Evolutionary conservation across 1,140 invertebrate species (phyloP).

Genomic region (Drosophila setifemur): DNA sequence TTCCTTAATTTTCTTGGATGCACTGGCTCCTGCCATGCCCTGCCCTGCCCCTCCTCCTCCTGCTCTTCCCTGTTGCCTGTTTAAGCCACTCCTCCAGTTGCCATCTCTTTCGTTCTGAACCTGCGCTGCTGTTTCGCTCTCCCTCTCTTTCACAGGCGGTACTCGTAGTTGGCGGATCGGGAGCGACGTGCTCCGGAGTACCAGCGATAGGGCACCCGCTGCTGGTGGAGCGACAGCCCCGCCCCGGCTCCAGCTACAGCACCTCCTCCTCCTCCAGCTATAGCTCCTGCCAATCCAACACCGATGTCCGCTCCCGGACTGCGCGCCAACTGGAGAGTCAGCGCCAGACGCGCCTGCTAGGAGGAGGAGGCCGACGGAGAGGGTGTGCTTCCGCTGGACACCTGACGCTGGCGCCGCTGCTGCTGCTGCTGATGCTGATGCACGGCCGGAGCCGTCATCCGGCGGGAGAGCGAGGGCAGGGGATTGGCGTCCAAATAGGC

Average conservation of each 20-base stretch:
- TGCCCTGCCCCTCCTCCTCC: no score
- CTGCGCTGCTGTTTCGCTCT: not conserved
- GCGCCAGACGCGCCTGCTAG: constrained; percentile 77
- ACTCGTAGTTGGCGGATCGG: constrained; percentile 75
- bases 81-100: not conserved
- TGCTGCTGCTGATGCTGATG: constrained; percentile 34
- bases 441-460: constrained; percentile 57
- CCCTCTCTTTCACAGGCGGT: constrained; percentile 58
- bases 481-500: constrained; percentile 84
- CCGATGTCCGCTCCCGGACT: constrained; percentile 73
- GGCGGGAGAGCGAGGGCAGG: constrained; percentile 42
- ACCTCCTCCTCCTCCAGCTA: constrained; percentile 8
- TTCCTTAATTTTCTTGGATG: no score
- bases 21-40: no score
- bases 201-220: constrained; percentile 74
- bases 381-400: constrained; percentile 60
- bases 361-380: constrained; percentile 74
- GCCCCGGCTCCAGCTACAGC: constrained; percentile 1
- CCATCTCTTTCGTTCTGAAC: constrained; percentile 12
- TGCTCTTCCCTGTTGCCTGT: not conserved
- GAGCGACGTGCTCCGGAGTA: constrained; percentile 78
- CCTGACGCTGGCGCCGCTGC: constrained; percentile 55
- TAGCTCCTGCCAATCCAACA: not conserved
- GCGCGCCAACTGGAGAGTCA: constrained; percentile 74
- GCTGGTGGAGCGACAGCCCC: constrained; percentile 50